Conservation (phyloP, 2,113 vertebrate genomes). For the Opisthocomus hoazin region DNA sequence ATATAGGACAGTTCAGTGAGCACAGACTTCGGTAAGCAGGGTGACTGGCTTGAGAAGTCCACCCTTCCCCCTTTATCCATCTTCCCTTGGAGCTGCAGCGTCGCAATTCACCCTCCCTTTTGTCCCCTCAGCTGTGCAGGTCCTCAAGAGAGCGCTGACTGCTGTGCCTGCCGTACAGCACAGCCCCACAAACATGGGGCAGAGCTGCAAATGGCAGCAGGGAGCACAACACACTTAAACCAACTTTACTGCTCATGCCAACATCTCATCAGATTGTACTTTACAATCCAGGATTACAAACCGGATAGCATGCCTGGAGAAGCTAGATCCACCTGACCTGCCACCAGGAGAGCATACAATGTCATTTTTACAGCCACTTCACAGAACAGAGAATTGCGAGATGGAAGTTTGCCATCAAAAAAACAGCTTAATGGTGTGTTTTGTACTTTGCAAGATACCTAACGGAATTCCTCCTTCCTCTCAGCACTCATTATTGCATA, state of each 20-base stretch:
- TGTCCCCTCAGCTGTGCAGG: neutral
- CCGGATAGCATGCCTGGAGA: neutral
- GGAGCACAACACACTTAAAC: neutral
- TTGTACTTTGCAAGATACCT: neutral
- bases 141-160: neutral
- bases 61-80: slow-evolving; percentile 8
- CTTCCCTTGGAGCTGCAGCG: neutral
- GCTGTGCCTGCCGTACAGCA: neutral
- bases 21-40: slow-evolving; percentile 29
- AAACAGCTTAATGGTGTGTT: neutral
- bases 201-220: fast-evolving
- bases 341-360: neutral
- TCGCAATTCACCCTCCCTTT: neutral
- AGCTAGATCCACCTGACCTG: neutral
- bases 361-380: neutral
- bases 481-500: neutral
- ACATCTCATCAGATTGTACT: neutral
- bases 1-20: slow-evolving; percentile 42
- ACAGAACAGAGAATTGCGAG: neutral
- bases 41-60: neutral
- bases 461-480: neutral
- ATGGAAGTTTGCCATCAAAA: neutral
- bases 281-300: neutral
- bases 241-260: neutral
- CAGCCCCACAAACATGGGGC: fast-evolving